Base-by-base conservation (phyloP, 2,797 vertebrate species). In the Halcyon leucocephala region DNA sequence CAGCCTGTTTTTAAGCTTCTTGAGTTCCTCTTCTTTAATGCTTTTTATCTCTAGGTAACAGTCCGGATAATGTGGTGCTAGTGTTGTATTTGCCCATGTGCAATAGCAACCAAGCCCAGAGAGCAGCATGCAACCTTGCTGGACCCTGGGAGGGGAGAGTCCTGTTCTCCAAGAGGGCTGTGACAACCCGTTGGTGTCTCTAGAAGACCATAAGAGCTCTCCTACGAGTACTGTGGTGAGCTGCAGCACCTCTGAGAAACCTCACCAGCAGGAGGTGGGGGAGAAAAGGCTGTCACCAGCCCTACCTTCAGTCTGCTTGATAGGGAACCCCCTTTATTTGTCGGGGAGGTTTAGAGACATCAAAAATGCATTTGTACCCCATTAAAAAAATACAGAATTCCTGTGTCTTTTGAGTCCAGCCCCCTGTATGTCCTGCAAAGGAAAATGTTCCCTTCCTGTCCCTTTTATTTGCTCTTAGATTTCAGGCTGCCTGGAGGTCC, bases 1-100 rank as follows among this genome's bases (percentile, higher is more conserved):
- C 96, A 97, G 69, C 44, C 86, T 90, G 82, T 69, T 87, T 88
- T 92, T 72, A 95, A 97, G 78, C 90, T 87, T 71, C 89, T 91
- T 85, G 65, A 81, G 31, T 76, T 90, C 65, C 61, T 66, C 41
- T 64, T 44, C 74, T 95, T 95, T 96, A 91, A 95, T 96, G 96
- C 82, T 85, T 72, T 94, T 95, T 91, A 96, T 96, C 85, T 90
- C 69, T 55, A 66, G 80, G 80, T 96, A 94, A 91, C 84, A 85
- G 82, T 25, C 80, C 0, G 0, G 89, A 65, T 95, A 90, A 90
- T 65, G 48, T 26, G n/a, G 58, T 67, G 44, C 48, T 26, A 28
- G 65, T n/a, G 37, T 49, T 82, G 82, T 44, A 17, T 93, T 93
- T 87, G 69, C 31, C 73, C 66, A 17, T 5, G 24, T 54, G 18